Evolutionary conservation across 2,888 invertebrate species (phyloP).

Genomic region (Formica aserva): DNA sequence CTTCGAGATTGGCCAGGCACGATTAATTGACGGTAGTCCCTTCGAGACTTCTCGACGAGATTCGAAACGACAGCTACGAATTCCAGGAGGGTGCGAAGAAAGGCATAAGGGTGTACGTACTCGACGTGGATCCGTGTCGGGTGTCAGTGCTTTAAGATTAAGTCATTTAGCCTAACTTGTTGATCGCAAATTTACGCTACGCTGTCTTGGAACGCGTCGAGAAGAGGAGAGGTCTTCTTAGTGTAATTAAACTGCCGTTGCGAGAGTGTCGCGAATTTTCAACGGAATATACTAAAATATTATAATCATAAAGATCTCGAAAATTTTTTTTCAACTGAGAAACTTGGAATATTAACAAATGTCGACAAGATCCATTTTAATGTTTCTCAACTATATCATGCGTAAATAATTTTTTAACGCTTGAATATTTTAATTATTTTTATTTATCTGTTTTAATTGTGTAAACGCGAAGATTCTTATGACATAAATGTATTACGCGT

Average conservation of each 20-base stretch:
- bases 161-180: constrained; percentile 59
- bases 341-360: not conserved
- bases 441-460: constrained; percentile 7
- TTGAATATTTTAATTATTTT: constrained; percentile 6
- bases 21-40: constrained; percentile 84
- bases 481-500: constrained; percentile 32
- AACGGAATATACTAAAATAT: not conserved
- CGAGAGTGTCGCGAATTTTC: not conserved
- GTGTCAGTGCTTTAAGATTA: constrained; percentile 47
- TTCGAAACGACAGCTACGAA: constrained; percentile 81
- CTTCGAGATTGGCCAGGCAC: constrained; percentile 81
- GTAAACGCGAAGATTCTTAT: constrained; percentile 1
- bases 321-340: not conserved
- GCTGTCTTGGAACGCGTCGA: constrained; percentile 15
- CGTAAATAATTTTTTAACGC: not conserved
- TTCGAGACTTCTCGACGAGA: constrained; percentile 80
- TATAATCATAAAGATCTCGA: not conserved
- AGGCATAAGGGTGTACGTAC: constrained; percentile 63
- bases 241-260: not conserved
- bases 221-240: not conserved
- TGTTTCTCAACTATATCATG: not conserved
- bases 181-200: constrained; percentile 38
- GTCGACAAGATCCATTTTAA: not conserved
- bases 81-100: constrained; percentile 76
- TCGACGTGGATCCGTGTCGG: constrained; percentile 47